Percentiles rank a stretch among this genome's conserved stretches.
phyloP scores from a whole-genome alignment of 2,888 invertebrate genomes.

The Drosophila neotestacea region DNA sequence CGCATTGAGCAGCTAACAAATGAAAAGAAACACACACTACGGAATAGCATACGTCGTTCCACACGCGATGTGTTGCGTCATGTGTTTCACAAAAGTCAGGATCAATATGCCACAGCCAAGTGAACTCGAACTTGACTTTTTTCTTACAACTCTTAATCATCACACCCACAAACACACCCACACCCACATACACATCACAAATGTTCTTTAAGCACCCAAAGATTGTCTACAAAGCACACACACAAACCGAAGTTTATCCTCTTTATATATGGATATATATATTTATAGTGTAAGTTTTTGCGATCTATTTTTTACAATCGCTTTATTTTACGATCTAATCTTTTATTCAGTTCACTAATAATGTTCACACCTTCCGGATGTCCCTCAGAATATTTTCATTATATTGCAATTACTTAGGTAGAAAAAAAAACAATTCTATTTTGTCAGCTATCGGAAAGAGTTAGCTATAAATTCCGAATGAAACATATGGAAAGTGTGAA shows the following conservation, averaged over 20 bases:
- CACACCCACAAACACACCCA: background rate
- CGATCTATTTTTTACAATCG: slow-evolving; percentile 3
- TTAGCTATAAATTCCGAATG: no score
- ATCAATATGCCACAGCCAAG: slow-evolving; percentile 81
- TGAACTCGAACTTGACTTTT: slow-evolving; percentile 25
- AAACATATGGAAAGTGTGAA: no score
- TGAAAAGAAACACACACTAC: slow-evolving; percentile 80
- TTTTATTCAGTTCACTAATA: background rate
- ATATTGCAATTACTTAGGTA: no score
- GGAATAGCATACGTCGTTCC: slow-evolving; percentile 82
- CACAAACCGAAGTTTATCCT: background rate
- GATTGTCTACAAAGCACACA: slow-evolving; percentile 44
- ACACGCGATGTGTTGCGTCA: slow-evolving; percentile 83
- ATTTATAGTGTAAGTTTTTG: background rate
- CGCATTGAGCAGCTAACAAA: slow-evolving; percentile 77
- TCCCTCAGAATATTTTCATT: no score
- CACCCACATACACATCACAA: background rate
- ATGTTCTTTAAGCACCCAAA: slow-evolving; percentile 54
- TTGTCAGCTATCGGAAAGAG: no score
- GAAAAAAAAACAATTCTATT: no score
- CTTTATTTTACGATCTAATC: slow-evolving; percentile 4
- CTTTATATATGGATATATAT: background rate
- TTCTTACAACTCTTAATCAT: background rate
- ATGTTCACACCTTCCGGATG: background rate
- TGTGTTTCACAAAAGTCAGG: slow-evolving; percentile 83